Percentiles rank a stretch among this genome's conserved stretches.
Evolutionary conservation across 2,113 vertebrate species (phyloP).

Genomic region (Planiliza haematocheilus): DNA sequence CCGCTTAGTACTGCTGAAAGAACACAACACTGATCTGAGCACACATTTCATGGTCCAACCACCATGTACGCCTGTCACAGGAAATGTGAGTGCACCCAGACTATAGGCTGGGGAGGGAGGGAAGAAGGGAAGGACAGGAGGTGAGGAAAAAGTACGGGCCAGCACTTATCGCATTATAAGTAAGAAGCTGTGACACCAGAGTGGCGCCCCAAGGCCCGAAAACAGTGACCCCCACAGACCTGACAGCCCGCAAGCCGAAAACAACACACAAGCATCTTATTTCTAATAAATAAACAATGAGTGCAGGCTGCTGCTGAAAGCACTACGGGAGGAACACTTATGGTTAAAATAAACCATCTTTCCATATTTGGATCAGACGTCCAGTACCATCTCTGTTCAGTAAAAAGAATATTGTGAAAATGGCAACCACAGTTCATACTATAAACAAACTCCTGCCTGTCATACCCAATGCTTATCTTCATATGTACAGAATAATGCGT

Average conservation of each 20-base stretch:
- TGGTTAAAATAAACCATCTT: too few relatives aligned
- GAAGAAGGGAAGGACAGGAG: conserved; percentile 18
- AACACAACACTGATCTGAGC: conserved; percentile 35
- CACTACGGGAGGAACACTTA: too few relatives aligned
- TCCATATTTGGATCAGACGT: too few relatives aligned
- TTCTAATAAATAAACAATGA: conserved; percentile 1
- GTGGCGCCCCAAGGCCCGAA: conserved; percentile 11
- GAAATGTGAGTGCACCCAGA: conserved; percentile 7
- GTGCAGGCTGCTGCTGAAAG: too few relatives aligned
- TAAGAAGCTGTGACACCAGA: conserved; percentile 45
- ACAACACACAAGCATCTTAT: conserved; percentile 26
- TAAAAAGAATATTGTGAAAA: background rate
- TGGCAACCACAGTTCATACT: background rate
- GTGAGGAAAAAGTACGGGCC: conserved; percentile 6
- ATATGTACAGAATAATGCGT: background rate
- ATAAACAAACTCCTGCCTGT: background rate
- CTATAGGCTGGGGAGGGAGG: background rate
- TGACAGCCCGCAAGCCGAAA: conserved; percentile 25
- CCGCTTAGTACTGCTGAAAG: conserved; percentile 23
- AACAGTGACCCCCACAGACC: conserved; percentile 27
- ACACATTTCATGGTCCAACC: conserved; percentile 26
- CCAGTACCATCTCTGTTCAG: background rate
- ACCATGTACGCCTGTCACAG: conserved; percentile 50
- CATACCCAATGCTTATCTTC: background rate
- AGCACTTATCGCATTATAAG: conserved; percentile 51